phyloP scores from a whole-genome alignment of 2,888 invertebrate genomes.

The Dioctria linearis region DNA sequence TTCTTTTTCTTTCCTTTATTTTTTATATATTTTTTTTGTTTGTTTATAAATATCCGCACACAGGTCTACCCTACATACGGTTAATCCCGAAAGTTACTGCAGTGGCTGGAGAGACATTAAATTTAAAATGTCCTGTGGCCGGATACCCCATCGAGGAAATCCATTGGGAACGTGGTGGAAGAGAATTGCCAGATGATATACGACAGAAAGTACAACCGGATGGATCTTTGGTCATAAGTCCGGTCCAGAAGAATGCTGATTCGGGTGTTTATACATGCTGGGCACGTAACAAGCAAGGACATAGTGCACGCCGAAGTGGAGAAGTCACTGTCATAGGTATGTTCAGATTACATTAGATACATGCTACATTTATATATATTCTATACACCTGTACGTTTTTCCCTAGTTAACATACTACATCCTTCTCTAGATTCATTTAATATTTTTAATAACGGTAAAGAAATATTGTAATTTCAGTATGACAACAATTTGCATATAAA shows the following conservation, averaged over 20 bases:
- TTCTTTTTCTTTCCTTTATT: neutral
- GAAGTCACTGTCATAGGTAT: constrained; percentile 85
- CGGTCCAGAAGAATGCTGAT: constrained; percentile 82
- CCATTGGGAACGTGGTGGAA: constrained; percentile 83
- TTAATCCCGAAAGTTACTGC: constrained; percentile 86
- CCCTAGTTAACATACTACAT: neutral
- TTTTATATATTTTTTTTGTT: constrained; percentile 37
- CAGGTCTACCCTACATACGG: constrained; percentile 85
- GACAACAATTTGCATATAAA: constrained; percentile 17
- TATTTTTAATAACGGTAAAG: neutral
- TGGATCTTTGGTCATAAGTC: constrained; percentile 82
- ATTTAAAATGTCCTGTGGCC: constrained; percentile 85
- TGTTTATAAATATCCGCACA: constrained; percentile 11
- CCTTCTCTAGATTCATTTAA: neutral
- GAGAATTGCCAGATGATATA: constrained; percentile 84
- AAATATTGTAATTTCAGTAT: neutral
- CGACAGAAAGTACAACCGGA: constrained; percentile 82
- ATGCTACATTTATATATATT: neutral
- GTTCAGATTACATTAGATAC: constrained; percentile 62
- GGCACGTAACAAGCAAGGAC: constrained; percentile 84
- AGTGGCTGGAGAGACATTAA: constrained; percentile 82
- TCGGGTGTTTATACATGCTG: constrained; percentile 87
- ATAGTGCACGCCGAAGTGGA: constrained; percentile 80
- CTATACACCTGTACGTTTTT: neutral
- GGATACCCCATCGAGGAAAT: constrained; percentile 87